Conservation (phyloP, 2,888 invertebrate genomes). For the Tenthredo distinguenda region DNA sequence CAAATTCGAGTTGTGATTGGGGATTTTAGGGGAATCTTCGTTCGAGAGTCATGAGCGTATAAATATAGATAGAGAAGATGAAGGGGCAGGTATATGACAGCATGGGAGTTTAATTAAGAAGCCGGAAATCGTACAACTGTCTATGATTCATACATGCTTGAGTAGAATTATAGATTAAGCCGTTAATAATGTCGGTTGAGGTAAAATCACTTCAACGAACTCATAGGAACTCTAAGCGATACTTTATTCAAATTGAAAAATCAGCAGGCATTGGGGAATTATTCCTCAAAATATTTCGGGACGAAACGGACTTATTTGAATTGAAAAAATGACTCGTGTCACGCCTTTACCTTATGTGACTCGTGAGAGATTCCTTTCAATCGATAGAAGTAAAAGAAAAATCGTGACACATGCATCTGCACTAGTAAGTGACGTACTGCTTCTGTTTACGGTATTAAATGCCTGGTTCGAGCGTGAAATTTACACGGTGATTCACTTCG, state of each 20-base stretch:
- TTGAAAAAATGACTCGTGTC: not conserved
- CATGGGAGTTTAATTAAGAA: not conserved
- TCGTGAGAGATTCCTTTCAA: not conserved
- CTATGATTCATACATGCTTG: too few species aligned
- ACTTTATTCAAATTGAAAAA: too few species aligned
- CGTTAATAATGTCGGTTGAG: too few species aligned
- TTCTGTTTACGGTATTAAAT: constrained; percentile 4
- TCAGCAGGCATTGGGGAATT: too few species aligned
- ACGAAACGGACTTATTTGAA: too few species aligned
- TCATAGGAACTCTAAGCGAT: too few species aligned
- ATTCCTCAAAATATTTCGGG: too few species aligned
- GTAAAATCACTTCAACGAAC: too few species aligned
- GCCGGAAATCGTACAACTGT: too few species aligned
- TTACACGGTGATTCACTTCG: not conserved
- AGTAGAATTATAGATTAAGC: too few species aligned
- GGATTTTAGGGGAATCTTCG: not conserved
- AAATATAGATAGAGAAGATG: not conserved
- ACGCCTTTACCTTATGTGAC: not conserved
- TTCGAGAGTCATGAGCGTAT: not conserved
- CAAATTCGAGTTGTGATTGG: not conserved
- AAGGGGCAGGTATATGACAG: not conserved
- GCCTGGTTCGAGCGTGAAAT: not conserved
- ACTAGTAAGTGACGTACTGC: not conserved
- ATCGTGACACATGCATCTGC: not conserved
- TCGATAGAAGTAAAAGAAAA: not conserved